Evolutionary conservation across 2,888 invertebrate species (phyloP).

Genomic region (Scaptomyza caliginosa): DNA sequence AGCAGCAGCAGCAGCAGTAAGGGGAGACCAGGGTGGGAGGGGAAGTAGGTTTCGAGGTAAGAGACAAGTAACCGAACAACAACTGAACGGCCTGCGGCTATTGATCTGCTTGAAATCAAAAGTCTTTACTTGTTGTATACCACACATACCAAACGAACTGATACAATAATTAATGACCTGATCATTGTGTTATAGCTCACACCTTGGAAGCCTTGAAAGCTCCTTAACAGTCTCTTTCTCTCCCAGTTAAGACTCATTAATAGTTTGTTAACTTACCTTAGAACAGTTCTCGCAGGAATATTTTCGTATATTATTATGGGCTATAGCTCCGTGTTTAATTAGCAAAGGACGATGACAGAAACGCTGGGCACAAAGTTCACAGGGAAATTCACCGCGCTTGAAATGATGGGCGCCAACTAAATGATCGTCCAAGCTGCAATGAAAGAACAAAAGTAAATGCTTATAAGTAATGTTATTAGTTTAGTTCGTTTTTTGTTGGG

Average conservation of each 20-base stretch:
- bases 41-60: neutral
- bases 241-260: neutral
- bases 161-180: slow-evolving; percentile 78
- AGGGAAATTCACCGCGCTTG: slow-evolving; percentile 90
- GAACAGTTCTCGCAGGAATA: slow-evolving; percentile 97
- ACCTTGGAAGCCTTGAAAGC: neutral
- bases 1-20: neutral
- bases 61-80: slow-evolving; percentile 38
- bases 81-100: slow-evolving; percentile 65
- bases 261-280: slow-evolving; percentile 86
- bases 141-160: slow-evolving; percentile 51
- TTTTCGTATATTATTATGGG: slow-evolving; percentile 92
- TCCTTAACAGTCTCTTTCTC: neutral
- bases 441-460: neutral
- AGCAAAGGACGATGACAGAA: slow-evolving; percentile 93
- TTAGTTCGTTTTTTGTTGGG: neutral
- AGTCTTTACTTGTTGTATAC: slow-evolving; percentile 73
- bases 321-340: slow-evolving; percentile 91
- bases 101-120: slow-evolving; percentile 82
- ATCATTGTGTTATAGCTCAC: slow-evolving; percentile 43
- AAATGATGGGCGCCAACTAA: slow-evolving; percentile 91
- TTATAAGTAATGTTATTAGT: slow-evolving; percentile 2
- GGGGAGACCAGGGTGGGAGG: neutral
- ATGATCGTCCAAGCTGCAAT: slow-evolving; percentile 91
- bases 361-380: slow-evolving; percentile 92